Evolutionary conservation across 2,888 invertebrate genomes (phyloP).

Genomic region (Mythimna impura): DNA sequence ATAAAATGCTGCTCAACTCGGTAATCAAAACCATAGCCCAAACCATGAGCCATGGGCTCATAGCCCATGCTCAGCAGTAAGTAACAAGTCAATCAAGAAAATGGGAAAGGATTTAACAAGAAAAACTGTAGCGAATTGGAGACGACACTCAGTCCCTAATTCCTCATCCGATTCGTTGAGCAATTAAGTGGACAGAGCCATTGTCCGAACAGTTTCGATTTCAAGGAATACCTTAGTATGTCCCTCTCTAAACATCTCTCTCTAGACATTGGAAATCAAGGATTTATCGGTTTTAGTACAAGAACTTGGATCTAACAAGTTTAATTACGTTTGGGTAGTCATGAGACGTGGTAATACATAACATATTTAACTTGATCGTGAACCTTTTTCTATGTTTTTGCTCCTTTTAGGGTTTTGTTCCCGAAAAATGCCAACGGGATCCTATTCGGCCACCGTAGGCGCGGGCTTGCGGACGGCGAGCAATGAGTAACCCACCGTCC

Average conservation of each 20-base stretch:
- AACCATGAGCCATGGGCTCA: too few species aligned
- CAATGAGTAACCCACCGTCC: too few species aligned
- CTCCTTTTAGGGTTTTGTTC: too few species aligned
- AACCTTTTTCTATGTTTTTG: too few species aligned
- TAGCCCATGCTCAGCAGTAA: background rate
- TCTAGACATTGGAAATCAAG: background rate
- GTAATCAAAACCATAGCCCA: too few species aligned
- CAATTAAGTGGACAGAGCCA: conserved; percentile 17
- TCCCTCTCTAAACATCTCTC: background rate
- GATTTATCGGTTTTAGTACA: background rate
- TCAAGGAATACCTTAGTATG: background rate
- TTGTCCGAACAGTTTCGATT: conserved; percentile 9
- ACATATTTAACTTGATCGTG: background rate
- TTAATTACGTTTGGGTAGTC: conserved; percentile 5
- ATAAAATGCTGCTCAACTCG: too few species aligned
- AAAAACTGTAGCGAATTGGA: background rate
- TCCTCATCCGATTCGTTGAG: conserved; percentile 29
- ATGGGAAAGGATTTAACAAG: background rate
- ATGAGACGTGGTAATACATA: background rate
- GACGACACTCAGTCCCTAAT: background rate
- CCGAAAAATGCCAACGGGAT: too few species aligned
- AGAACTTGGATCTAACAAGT: background rate
- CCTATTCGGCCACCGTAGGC: too few species aligned
- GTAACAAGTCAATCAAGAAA: background rate
- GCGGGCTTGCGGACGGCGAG: too few species aligned